Evolutionary conservation across 1,140 invertebrate genomes (phyloP), one percentile per base, ranked within the genome.

Genomic region (Trypoxylus dichotomus): DNA sequence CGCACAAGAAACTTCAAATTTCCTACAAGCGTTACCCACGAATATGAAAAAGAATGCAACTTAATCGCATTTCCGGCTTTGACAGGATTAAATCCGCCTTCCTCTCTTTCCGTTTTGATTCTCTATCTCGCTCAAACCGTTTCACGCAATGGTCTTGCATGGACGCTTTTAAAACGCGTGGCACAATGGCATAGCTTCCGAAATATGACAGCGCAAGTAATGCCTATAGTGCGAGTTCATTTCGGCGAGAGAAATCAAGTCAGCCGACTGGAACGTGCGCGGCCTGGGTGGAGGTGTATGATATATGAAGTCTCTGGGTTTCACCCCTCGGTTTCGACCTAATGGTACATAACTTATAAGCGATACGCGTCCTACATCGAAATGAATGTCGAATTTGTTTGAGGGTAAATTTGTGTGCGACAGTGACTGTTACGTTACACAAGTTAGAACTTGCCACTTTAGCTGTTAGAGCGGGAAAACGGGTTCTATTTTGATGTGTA

Each of bases 371-470:
- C 24, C 63, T 27, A 71, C 63, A 71, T 71, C 63, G 29, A 71
- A 24, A 71, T 71, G 63, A 71, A 71, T 71, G 63, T 71, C 63
- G 29, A 71, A 71, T 71, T 71, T 71, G 63, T 24, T 71, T 27
- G 25, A 29, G 25, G 63, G 63, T 19, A 54, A 54, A 54, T 54
- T 54, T 54, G 47, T 54, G 47, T 19, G 19, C 47, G 47, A 54
- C 15, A 54, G 13, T 54, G 47, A 54, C 15, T 2, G 32, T 37
- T 37, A 54, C 19, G 47, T 6, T 54, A n/a, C 15, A 54, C 13
- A 19, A 37, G n/a, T n/a, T 6, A 19, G 19, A n/a, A 19, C 47
- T 54, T 19, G 19, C 47, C 47, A 54, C 47, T 54, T 54, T 54
- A 19, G 15, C 19, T 19, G 47, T 19, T 19, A 37, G 32, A 37